phyloP scores from a whole-genome alignment of 2,888 invertebrate genomes.

The Cephus rjabovi region DNA sequence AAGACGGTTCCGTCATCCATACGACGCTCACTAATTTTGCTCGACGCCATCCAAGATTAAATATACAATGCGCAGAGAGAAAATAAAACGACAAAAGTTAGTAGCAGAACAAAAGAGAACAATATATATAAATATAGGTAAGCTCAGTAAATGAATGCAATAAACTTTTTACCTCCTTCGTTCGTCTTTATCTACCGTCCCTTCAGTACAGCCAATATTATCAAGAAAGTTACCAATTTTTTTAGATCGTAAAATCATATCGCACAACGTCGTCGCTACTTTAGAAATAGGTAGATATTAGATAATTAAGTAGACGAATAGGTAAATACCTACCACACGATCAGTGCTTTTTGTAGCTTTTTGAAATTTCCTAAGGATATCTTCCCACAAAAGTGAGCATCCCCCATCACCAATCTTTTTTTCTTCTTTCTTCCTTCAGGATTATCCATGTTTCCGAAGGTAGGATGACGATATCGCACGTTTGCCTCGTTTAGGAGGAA shows the following conservation, averaged over 20 bases:
- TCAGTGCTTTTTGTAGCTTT: not conserved
- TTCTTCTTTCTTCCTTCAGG: not conserved
- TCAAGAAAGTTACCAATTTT: not conserved
- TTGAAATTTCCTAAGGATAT: not conserved
- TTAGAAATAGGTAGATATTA: not conserved
- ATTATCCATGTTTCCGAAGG: not conserved
- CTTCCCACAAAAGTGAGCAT: not conserved
- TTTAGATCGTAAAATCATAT: not conserved
- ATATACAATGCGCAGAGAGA: not conserved
- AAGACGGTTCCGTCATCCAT: not conserved
- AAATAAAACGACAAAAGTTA: not conserved
- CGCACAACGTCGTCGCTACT: not conserved
- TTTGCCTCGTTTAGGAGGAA: not conserved
- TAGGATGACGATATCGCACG: not conserved
- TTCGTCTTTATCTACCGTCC: not conserved
- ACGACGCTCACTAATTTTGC: not conserved
- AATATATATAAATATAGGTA: not conserved
- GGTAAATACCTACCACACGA: no score
- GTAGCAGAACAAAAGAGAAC: not conserved
- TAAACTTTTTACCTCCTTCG: not conserved
- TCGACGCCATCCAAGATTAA: not conserved
- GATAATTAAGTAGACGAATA: not conserved
- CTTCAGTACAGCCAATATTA: not conserved
- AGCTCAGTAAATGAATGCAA: not conserved
- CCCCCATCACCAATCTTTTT: not conserved